Evolutionary conservation across 2,888 invertebrate genomes (phyloP).

Genomic region (Meganola albula): DNA sequence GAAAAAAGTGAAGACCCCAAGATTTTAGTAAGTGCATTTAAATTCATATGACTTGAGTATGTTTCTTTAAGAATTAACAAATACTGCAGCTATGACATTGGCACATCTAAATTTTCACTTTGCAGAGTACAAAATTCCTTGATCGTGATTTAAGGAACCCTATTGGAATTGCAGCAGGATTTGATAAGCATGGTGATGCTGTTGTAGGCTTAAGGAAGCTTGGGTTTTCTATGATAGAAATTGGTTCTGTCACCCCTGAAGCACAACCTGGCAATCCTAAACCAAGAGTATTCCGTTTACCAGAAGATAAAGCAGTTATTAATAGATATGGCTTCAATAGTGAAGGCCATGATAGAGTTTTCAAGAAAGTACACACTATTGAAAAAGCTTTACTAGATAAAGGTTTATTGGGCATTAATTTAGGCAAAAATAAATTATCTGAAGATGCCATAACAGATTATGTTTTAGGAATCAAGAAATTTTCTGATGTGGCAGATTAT

Average conservation of each 20-base stretch:
- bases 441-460: constrained; percentile 87
- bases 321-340: constrained; percentile 96
- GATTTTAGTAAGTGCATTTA: constrained; percentile 76
- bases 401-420: constrained; percentile 91
- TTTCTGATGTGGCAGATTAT: constrained; percentile 93
- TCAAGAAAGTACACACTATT: constrained; percentile 79
- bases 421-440: constrained; percentile 96
- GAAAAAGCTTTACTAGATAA: constrained; percentile 71
- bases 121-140: constrained; percentile 84
- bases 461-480: constrained; percentile 88
- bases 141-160: constrained; percentile 89
- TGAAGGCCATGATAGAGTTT: constrained; percentile 90
- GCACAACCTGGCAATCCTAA: constrained; percentile 95
- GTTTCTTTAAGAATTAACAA: neutral
- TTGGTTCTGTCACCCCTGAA: constrained; percentile 96
- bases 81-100: no score
- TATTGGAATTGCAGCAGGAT: constrained; percentile 98
- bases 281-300: constrained; percentile 94
- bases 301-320: constrained; percentile 91
- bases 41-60: neutral
- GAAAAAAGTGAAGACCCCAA: constrained; percentile 79
- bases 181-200: constrained; percentile 98
- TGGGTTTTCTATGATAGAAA: constrained; percentile 97
- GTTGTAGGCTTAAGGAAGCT: constrained; percentile 86
- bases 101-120: constrained; percentile 4